phyloP scores from a whole-genome alignment of 2,888 invertebrate genomes.

The Notodonta dromedarius region DNA sequence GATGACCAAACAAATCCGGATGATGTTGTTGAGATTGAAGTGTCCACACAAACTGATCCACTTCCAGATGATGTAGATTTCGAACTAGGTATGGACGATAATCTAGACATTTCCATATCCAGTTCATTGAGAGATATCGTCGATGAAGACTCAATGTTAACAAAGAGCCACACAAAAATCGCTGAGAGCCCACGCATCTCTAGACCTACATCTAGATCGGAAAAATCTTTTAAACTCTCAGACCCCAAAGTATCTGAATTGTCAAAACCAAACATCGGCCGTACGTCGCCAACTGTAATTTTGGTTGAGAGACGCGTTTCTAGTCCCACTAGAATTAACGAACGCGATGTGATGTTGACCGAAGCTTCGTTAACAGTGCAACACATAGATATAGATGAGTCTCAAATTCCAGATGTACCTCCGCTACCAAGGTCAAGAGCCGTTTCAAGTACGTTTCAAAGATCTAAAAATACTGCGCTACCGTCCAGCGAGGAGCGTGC shows the following conservation, averaged over 20 bases:
- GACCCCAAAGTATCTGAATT: slow-evolving; percentile 83
- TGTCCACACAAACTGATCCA: slow-evolving; percentile 94
- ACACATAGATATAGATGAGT: slow-evolving; percentile 84
- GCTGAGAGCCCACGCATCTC: slow-evolving; percentile 77
- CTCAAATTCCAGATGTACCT: slow-evolving; percentile 72
- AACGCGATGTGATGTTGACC: slow-evolving; percentile 85
- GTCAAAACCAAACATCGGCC: slow-evolving; percentile 80
- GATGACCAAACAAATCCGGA: slow-evolving; percentile 52
- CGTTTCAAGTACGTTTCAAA: slow-evolving; percentile 37
- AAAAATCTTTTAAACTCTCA: slow-evolving; percentile 82
- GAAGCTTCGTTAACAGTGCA: slow-evolving; percentile 87
- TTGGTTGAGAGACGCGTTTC: slow-evolving; percentile 85
- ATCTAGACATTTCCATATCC: slow-evolving; percentile 75
- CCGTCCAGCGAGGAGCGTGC: slow-evolving; percentile 53
- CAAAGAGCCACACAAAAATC: slow-evolving; percentile 76
- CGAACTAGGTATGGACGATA: slow-evolving; percentile 82
- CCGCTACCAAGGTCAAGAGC: slow-evolving; percentile 71
- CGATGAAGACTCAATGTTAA: slow-evolving; percentile 82
- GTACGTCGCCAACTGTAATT: slow-evolving; percentile 86
- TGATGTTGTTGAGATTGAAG: slow-evolving; percentile 86
- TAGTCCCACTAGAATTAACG: slow-evolving; percentile 84
- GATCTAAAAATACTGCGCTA: slow-evolving; percentile 43
- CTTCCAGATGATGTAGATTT: slow-evolving; percentile 90
- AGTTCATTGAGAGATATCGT: slow-evolving; percentile 75
- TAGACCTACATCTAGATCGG: slow-evolving; percentile 82